Conservation (phyloP, 2,113 vertebrate species). For the Vulpes ferrilata region DNA sequence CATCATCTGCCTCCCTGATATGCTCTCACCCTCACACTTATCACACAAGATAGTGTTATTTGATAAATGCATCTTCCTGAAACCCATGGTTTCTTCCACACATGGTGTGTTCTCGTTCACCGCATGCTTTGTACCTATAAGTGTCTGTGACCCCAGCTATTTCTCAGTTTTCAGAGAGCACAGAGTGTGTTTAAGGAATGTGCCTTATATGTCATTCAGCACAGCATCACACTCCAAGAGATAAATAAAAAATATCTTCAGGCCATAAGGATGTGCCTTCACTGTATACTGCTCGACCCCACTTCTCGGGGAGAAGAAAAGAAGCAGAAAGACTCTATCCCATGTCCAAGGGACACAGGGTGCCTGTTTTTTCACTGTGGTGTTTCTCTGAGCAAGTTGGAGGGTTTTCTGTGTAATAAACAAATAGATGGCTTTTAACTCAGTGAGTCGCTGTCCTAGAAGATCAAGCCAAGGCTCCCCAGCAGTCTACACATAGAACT, state of each 20-base stretch:
- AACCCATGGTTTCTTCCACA: not conserved
- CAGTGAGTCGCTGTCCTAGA: not conserved
- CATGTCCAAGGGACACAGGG: not conserved
- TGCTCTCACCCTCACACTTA: accelerated
- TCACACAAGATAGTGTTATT: not conserved
- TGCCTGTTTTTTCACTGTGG: not conserved
- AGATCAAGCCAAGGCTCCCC: not conserved
- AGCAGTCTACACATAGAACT: accelerated
- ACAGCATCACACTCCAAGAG: not conserved
- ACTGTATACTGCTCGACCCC: not conserved
- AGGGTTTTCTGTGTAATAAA: not conserved
- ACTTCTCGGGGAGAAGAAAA: not conserved
- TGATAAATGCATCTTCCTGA: not conserved
- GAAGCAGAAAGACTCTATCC: not conserved
- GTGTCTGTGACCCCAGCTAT: not conserved
- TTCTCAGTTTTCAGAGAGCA: not conserved
- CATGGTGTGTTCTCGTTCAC: not conserved
- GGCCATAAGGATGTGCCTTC: not conserved
- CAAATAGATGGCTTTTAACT: not conserved
- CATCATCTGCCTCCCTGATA: not conserved
- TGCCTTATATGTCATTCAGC: not conserved
- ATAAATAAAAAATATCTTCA: not conserved
- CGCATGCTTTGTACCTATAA: not conserved
- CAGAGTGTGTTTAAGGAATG: not conserved
- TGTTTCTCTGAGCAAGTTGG: not conserved